These are phyloP conservation scores for Colinus virginianus DNA, from an alignment of 2,113 vertebrate genomes.

Conservation along the genomic window DNA sequence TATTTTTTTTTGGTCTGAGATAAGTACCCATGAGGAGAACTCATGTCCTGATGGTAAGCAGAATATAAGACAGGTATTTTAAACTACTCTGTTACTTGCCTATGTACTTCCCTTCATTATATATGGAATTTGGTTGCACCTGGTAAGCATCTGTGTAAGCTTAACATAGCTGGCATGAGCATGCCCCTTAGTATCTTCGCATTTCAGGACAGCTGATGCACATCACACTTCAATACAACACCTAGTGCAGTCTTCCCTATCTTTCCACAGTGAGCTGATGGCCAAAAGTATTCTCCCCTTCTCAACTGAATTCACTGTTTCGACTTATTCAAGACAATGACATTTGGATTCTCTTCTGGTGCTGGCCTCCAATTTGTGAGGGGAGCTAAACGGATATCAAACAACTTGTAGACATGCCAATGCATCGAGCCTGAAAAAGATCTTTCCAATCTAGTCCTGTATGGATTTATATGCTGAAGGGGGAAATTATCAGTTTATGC, in stretches of 20 bases:
- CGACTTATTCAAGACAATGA: not conserved
- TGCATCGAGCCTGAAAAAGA: not conserved
- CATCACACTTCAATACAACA: not conserved
- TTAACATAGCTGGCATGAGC: not conserved
- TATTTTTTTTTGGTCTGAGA: not conserved
- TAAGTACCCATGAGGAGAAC: not conserved
- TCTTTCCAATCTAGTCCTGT: not conserved
- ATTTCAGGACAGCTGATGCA: not conserved
- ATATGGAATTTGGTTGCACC: not conserved
- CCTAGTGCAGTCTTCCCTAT: not conserved
- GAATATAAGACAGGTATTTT: not conserved
- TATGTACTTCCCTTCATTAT: not conserved
- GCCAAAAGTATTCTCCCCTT: not conserved
- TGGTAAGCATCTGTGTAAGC: not conserved
- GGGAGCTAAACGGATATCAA: not conserved
- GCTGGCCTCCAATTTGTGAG: not conserved
- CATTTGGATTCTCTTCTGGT: not conserved
- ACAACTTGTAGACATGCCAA: not conserved
- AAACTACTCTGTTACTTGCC: not conserved
- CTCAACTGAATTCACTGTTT: not conserved
- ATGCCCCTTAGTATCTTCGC: not conserved
- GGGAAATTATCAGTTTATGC: not conserved
- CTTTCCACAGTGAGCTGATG: not conserved
- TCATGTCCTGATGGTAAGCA: no score
- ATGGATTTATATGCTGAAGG: not conserved